A percentile compares a stretch with the other conserved stretches of the same genome.
Conservation (phyloP, 2,888 invertebrate species). For the Cetonia aurata region DNA sequence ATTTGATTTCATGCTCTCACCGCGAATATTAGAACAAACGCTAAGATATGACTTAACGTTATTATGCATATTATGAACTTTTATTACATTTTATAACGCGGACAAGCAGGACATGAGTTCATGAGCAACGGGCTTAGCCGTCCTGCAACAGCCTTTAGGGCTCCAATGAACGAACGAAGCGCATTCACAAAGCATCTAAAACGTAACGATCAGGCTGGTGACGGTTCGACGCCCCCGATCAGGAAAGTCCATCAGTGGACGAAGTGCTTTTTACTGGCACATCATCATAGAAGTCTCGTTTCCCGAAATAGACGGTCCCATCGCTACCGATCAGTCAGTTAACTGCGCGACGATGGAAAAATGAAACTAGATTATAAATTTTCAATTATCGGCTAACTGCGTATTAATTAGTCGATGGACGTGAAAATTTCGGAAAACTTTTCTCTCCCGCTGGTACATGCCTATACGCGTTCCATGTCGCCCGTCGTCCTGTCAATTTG, state of each 20-base stretch:
- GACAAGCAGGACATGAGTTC: too few species aligned
- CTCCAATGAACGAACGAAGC: too few species aligned
- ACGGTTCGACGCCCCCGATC: slow-evolving; percentile 29
- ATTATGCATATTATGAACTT: too few species aligned
- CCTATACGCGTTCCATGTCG: too few species aligned
- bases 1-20: too few species aligned
- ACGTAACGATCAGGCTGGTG: slow-evolving; percentile 1
- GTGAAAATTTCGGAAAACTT: slow-evolving; percentile 13
- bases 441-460: not conserved
- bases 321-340: not conserved
- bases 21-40: too few species aligned
- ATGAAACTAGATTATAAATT: slow-evolving; percentile 43
- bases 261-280: slow-evolving; percentile 30
- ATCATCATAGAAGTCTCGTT: too few species aligned
- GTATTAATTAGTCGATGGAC: slow-evolving; percentile 30
- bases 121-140: too few species aligned
- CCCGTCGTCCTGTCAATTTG: too few species aligned
- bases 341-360: slow-evolving; percentile 27
- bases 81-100: too few species aligned
- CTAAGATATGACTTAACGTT: too few species aligned
- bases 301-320: slow-evolving; percentile 44
- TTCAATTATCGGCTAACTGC: slow-evolving; percentile 38
- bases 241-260: slow-evolving; percentile 41
- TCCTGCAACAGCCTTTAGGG: too few species aligned
- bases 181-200: not conserved